Percentiles rank a stretch among this genome's conserved stretches.
These are phyloP conservation scores for Amblyraja radiata DNA, from an alignment of 2,797 vertebrate genomes.

Conservation along the genomic window DNA sequence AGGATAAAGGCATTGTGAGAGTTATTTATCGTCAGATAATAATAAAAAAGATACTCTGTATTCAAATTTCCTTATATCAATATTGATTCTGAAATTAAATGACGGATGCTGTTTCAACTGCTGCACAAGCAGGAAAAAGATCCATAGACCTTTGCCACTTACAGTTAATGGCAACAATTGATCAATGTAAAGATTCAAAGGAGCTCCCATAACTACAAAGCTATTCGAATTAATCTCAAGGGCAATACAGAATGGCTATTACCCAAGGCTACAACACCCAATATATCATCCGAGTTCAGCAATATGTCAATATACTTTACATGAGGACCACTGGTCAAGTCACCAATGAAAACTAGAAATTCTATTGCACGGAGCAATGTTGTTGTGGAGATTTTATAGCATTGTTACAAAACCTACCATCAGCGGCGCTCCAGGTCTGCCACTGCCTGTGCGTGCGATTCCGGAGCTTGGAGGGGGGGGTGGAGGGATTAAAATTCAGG, in stretches of 20 bases:
- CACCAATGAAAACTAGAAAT: not conserved
- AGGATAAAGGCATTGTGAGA: not conserved
- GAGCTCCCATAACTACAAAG: not conserved
- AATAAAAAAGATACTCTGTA: not conserved
- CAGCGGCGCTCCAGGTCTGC: too few relatives aligned
- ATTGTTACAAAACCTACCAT: too few relatives aligned
- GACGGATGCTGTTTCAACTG: not conserved
- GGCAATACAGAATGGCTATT: not conserved
- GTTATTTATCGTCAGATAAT: not conserved
- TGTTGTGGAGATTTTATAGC: too few relatives aligned
- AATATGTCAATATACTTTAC: not conserved
- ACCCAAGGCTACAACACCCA: not conserved
- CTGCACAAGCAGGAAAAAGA: not conserved
- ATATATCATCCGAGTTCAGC: not conserved
- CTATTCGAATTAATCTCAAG: not conserved
- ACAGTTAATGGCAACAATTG: not conserved
- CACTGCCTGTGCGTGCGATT: too few relatives aligned
- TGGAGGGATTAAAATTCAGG: too few relatives aligned
- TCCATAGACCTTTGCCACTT: slow-evolving; percentile 7
- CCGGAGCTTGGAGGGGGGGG: too few relatives aligned
- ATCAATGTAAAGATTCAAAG: not conserved
- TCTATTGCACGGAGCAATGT: too few relatives aligned
- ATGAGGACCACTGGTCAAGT: not conserved
- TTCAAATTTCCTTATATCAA: not conserved
- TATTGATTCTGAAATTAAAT: not conserved